Conservation (phyloP, 37 sponge, comb jelly and placozoan genomes). For the Spongilla lacustris region DNA sequence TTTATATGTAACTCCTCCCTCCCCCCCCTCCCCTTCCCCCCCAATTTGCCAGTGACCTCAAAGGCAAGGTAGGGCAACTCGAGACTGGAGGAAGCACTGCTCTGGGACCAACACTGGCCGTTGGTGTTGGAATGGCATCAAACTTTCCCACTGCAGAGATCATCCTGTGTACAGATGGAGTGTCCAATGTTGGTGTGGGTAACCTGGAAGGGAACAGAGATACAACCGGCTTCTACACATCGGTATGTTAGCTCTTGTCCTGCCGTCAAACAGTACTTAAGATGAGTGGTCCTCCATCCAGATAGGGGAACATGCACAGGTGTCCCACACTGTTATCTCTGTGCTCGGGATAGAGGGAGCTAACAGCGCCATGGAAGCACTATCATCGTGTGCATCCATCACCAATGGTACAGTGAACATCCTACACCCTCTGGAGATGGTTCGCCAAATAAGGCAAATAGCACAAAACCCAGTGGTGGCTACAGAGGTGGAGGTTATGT, state of each 20-base stretch:
- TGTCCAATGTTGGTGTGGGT: slow-evolving; percentile 89
- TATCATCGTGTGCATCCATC: slow-evolving; percentile 81
- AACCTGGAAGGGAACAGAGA: slow-evolving; percentile 44
- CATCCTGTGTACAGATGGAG: slow-evolving; percentile 93
- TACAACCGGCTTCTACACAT: slow-evolving; percentile 60
- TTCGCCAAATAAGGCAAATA: slow-evolving; percentile 90
- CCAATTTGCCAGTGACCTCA: slow-evolving; percentile 81
- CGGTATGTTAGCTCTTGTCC: slow-evolving; percentile 38
- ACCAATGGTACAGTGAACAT: slow-evolving; percentile 92
- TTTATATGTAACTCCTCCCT: no score
- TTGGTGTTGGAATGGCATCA: slow-evolving; percentile 78
- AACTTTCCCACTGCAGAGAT: slow-evolving; percentile 82
- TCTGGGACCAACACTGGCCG: slow-evolving; percentile 87
- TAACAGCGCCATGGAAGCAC: slow-evolving; percentile 80
- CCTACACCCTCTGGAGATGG: slow-evolving; percentile 95
- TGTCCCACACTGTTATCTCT: slow-evolving; percentile 72
- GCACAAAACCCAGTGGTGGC: slow-evolving; percentile 92
- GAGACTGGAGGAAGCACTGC: slow-evolving; percentile 84
- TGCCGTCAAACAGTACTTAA: not conserved
- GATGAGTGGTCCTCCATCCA: slow-evolving; percentile 4
- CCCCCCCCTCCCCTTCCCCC: no score
- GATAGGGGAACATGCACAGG: slow-evolving; percentile 88
- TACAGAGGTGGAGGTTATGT: slow-evolving; percentile 71
- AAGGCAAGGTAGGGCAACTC: slow-evolving; percentile 45
- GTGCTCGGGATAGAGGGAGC: slow-evolving; percentile 91